Conservation (phyloP, 2,113 vertebrate species). For the Potamarius usumacintae region DNA sequence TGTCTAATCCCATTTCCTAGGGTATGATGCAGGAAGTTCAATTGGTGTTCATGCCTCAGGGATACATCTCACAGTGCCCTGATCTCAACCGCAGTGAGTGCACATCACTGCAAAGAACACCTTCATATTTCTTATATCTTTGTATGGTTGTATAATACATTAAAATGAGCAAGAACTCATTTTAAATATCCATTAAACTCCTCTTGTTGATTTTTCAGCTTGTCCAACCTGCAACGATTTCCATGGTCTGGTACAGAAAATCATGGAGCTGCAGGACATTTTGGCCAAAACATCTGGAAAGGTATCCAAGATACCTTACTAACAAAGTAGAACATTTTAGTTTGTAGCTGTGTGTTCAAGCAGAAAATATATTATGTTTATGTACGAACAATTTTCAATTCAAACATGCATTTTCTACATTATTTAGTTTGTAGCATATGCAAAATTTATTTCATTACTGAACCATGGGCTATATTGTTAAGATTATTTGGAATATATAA, state of each 20-base stretch:
- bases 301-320: constrained; percentile 64
- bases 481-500: neutral
- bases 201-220: constrained; percentile 65
- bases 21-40: constrained; percentile 88
- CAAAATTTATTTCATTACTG: neutral
- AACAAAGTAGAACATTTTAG: neutral
- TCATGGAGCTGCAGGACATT: constrained; percentile 90
- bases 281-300: constrained; percentile 88
- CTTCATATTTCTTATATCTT: neutral
- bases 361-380: neutral
- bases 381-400: too few relatives aligned
- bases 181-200: neutral
- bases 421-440: neutral
- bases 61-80: constrained; percentile 86
- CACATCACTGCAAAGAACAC: constrained; percentile 20
- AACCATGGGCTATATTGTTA: neutral
- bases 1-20: constrained; percentile 57
- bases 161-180: neutral
- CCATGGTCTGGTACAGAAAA: constrained; percentile 88
- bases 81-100: constrained; percentile 91
- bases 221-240: constrained; percentile 91
- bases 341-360: neutral
- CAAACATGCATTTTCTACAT: neutral
- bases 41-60: constrained; percentile 84
- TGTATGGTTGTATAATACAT: neutral